These are phyloP conservation scores for Homalodisca vitripennis DNA, from an alignment of 1,140 invertebrate species.

Conservation along the genomic window DNA sequence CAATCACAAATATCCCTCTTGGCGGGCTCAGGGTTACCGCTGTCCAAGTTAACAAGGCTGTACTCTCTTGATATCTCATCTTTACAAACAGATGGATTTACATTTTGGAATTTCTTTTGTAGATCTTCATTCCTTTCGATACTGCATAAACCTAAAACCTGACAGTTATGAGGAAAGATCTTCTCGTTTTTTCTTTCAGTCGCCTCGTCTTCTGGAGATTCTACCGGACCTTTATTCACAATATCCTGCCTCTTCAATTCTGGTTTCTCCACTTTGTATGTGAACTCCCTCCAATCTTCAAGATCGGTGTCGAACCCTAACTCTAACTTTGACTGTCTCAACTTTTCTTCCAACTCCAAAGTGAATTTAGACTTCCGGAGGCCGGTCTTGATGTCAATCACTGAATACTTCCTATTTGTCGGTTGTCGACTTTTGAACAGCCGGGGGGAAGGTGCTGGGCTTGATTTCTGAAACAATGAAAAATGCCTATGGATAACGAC, in stretches of 20 bases:
- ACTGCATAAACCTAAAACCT: slow-evolving; percentile 6
- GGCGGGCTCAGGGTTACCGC: no score
- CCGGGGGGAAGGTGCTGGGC: no score
- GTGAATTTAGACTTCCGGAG: slow-evolving; percentile 5
- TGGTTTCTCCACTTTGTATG: slow-evolving; percentile 3
- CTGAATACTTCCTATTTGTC: neutral
- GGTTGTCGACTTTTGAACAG: neutral
- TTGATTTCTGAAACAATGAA: no score
- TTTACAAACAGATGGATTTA: no score
- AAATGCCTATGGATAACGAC: no score
- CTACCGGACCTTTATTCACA: neutral
- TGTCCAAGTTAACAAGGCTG: no score
- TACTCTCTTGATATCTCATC: no score
- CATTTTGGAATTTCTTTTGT: neutral
- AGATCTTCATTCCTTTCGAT: neutral
- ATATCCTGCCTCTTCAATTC: neutral
- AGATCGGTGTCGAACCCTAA: neutral
- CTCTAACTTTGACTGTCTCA: neutral
- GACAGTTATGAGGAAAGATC: neutral
- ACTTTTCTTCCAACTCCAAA: slow-evolving; percentile 3
- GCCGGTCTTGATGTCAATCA: neutral
- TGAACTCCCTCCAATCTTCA: slow-evolving; percentile 6
- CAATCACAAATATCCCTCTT: neutral
- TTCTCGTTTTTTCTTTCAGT: neutral
- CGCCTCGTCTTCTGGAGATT: neutral